These are phyloP conservation scores for Pygmarrhopalites habei DNA, from an alignment of 1,140 invertebrate genomes.

Conservation along the genomic window DNA sequence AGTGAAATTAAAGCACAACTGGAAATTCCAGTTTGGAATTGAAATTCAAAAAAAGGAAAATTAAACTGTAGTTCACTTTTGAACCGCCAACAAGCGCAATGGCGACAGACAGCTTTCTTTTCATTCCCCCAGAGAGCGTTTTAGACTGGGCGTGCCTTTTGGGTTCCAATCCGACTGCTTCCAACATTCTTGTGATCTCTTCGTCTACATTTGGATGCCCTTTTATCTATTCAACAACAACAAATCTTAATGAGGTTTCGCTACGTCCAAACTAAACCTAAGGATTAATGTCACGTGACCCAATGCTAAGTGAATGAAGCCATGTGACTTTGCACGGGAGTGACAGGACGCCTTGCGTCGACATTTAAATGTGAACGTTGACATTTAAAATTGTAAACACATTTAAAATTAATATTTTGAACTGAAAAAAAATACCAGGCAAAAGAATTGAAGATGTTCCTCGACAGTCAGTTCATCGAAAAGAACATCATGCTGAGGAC, in stretches of 20 bases:
- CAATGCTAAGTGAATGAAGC: too few relatives aligned
- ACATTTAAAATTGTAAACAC: background rate
- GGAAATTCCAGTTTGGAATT: too few relatives aligned
- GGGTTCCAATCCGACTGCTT: conserved; percentile 50
- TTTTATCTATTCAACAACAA: conserved; percentile 10
- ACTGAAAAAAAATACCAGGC: conserved; percentile 43
- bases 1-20: too few relatives aligned
- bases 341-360: background rate
- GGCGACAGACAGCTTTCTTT: conserved; percentile 73
- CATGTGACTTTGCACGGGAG: background rate
- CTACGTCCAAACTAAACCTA: background rate
- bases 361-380: background rate
- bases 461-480: conserved; percentile 51
- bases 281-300: background rate
- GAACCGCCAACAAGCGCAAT: conserved; percentile 65
- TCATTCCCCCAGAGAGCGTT: conserved; percentile 75
- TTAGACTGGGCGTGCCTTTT: conserved; percentile 59
- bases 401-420: conserved; percentile 16
- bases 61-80: conserved; percentile 40
- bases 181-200: conserved; percentile 8
- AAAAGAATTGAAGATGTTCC: conserved; percentile 55
- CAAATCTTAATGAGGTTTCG: background rate
- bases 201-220: background rate
- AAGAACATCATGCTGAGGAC: conserved; percentile 57
- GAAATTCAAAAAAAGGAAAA: too few relatives aligned